Conservation (phyloP, 30 jellyfish, hydroid and myxozoan genomes). For the Clytia hemisphaerica region DNA sequence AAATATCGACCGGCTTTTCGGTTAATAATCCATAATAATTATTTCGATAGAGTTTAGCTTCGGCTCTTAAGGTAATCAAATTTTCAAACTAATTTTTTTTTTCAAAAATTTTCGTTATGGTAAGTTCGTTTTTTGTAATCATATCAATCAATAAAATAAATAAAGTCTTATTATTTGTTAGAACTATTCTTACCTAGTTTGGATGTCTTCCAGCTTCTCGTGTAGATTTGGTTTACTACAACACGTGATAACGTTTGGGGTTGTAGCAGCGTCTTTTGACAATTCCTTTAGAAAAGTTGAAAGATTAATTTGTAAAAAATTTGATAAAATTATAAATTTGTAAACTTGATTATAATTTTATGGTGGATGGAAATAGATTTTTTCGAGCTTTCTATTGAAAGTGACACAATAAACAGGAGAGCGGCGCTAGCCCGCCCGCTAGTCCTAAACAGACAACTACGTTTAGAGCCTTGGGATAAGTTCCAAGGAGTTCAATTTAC, state of each 20-base stretch:
- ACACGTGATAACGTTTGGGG: slow-evolving; percentile 90
- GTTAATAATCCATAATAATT: no score
- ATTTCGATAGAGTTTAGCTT: no score
- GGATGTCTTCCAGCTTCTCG: slow-evolving; percentile 80
- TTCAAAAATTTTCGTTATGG: no score
- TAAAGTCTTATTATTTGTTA: no score
- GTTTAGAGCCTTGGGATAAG: no score
- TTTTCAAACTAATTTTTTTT: no score
- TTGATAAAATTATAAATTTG: background rate
- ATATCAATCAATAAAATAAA: no score
- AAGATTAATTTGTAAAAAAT: background rate
- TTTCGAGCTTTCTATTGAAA: no score
- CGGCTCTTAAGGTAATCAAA: no score
- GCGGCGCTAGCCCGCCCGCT: background rate
- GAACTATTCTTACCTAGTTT: slow-evolving; percentile 66
- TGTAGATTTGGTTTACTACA: slow-evolving; percentile 79
- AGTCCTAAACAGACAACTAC: background rate
- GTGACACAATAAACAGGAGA: no score
- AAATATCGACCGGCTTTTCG: no score
- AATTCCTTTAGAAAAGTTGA: slow-evolving; percentile 41
- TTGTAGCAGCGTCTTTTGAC: slow-evolving; percentile 69
- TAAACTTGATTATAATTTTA: background rate
- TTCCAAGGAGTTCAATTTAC: slow-evolving; percentile 33
- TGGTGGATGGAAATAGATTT: background rate
- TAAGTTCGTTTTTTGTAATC: no score